These are phyloP conservation scores for Agapornis canus DNA, from an alignment of 2,797 vertebrate genomes.

Conservation along the genomic window DNA sequence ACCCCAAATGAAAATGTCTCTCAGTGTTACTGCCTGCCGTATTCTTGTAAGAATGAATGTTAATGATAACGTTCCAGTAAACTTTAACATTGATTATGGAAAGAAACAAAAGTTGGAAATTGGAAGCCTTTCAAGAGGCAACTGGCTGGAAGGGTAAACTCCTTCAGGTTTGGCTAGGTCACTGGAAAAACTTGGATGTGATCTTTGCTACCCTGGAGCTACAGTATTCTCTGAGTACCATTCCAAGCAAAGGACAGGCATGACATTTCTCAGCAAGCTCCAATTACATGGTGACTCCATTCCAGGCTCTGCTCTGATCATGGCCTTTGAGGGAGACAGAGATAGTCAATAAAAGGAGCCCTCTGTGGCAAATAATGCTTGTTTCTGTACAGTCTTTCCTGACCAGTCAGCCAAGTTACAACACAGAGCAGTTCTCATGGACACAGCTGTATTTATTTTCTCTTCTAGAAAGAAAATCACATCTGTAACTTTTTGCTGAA, in stretches of 20 bases:
- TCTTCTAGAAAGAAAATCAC: not conserved
- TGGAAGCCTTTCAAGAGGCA: conserved; percentile 31
- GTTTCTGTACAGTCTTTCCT: not conserved
- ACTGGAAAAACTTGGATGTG: conserved; percentile 48
- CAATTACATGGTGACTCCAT: not conserved
- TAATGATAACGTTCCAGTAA: not conserved
- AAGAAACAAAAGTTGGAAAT: conserved; percentile 5
- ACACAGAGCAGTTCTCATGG: not conserved
- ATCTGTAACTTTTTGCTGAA: not conserved
- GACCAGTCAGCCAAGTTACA: not conserved
- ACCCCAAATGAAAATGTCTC: not conserved
- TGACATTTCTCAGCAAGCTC: conserved; percentile 27
- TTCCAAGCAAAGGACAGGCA: not conserved
- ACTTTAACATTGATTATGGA: not conserved
- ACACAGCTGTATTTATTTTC: not conserved
- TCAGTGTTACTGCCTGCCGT: not conserved
- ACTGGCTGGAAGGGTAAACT: conserved; percentile 5
- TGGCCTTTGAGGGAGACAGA: not conserved
- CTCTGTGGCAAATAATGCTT: not conserved
- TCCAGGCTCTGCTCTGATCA: conserved; percentile 13
- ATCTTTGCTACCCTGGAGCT: conserved; percentile 35
- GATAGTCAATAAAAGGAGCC: not conserved
- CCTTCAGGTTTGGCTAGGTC: conserved; percentile 23
- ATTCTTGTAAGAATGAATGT: not conserved
- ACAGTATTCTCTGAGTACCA: not conserved